Evolutionary conservation across 2,888 invertebrate genomes (phyloP).

Genomic region (Itoplectis maculator): DNA sequence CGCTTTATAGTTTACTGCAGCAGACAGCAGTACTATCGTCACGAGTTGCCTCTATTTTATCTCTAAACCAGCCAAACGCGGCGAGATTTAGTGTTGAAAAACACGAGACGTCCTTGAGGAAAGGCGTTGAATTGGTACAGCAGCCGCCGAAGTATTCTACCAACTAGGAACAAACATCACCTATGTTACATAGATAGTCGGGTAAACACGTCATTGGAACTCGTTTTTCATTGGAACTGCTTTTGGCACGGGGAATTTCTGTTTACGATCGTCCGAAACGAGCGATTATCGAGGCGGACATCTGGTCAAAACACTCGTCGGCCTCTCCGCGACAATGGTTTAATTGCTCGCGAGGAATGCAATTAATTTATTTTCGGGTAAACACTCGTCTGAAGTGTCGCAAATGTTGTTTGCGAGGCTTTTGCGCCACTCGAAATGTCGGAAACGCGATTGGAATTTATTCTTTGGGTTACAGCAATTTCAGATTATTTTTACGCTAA

Average conservation of each 20-base stretch:
- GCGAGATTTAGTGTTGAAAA: not conserved
- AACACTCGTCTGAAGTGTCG: not conserved
- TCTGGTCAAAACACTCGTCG: not conserved
- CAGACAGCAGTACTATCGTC: too few relatives aligned
- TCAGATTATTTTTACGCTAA: too few relatives aligned
- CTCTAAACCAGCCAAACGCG: not conserved
- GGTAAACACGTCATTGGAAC: constrained; percentile 4
- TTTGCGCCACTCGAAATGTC: too few relatives aligned
- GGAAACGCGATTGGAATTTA: too few relatives aligned
- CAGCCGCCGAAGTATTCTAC: not conserved
- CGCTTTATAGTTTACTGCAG: too few relatives aligned
- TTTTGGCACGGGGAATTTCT: constrained; percentile 37
- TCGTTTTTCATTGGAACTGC: not conserved
- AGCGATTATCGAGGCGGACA: not conserved
- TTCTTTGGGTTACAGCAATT: too few relatives aligned
- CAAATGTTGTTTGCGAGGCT: too few relatives aligned
- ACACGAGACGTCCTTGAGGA: constrained; percentile 9
- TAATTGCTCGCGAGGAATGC: not conserved
- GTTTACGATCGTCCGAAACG: not conserved
- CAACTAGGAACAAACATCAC: constrained; percentile 3
- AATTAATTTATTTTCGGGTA: not conserved
- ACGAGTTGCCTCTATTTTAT: too few relatives aligned
- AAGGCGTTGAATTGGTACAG: not conserved
- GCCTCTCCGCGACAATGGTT: not conserved
- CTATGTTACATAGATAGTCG: not conserved